Base-by-base conservation (phyloP, 2,797 vertebrate genomes). In the Hydrolagus colliei region DNA sequence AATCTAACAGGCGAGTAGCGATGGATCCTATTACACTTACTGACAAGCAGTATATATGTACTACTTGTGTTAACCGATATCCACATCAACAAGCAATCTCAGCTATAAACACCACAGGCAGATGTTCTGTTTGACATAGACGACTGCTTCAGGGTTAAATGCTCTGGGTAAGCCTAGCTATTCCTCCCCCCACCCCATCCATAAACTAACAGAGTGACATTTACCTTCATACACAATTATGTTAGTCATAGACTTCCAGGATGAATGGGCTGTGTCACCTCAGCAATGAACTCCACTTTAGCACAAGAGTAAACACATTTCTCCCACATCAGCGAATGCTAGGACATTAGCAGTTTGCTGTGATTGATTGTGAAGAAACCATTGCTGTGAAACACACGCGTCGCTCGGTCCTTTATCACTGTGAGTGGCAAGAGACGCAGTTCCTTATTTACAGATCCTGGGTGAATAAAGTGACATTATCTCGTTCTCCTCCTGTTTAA, bases 351-450 rank as follows among this genome's bases (percentile, higher is more conserved):
- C 87, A 90, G 74, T 59, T 82, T 35, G 88, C 18, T 52, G 27
- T 52, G 89, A 92, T 86, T 90, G 91, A 93, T 92, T 87, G 87
- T 82, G 87, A 87, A 87, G 87, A 86, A 73, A 77, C 87, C 72
- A 92, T 93, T 94, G 93, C 93, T 92, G 90, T 93, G 94, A 94
- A 91, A 94, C 93, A 90, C 89, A 89, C 90, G 87, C 88, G 88
- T 88, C 90, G 89, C 90, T 85, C 88, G 87, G 91, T 87, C 89
- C 90, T 93, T 94, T 93, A 94, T 94, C 93, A 88, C 90, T 5
- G 0, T 11, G 63, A 90, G 91, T 89, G 88, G 90, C 90, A 91
- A 88, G 91, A 90, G 63, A 90, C 88, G 88, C 89, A 88, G 88
- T 89, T 91, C 87, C 89, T 90, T 91, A 89, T 92, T 92, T 92